phyloP scores from a whole-genome alignment of 2,113 vertebrate genomes.

The Peromyscus polionotus region DNA sequence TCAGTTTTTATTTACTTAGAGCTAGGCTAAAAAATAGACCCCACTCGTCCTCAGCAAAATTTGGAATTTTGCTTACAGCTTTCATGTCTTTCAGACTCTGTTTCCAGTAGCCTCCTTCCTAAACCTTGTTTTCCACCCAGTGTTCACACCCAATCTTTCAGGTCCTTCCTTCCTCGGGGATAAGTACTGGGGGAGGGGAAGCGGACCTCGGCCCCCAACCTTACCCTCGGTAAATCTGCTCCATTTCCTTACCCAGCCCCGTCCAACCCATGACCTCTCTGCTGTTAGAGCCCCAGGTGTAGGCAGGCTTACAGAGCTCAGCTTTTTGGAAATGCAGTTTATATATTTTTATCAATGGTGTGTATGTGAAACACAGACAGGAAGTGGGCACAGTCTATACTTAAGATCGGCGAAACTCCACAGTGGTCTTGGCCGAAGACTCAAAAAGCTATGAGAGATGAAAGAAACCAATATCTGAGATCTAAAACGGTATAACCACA shows the following conservation, averaged over 20 bases:
- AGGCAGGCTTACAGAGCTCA: neutral
- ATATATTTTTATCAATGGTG: neutral
- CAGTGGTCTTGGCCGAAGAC: neutral
- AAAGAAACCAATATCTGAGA: neutral
- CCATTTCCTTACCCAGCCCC: neutral
- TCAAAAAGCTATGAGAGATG: neutral
- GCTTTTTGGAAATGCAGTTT: neutral
- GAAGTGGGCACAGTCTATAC: neutral
- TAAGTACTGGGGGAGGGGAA: neutral
- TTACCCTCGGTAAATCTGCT: no score
- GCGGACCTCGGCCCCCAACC: neutral
- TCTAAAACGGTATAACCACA: neutral
- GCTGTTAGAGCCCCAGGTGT: neutral
- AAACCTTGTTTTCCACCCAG: neutral
- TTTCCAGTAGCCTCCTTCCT: neutral
- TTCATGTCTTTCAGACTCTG: neutral
- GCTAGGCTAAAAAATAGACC: neutral
- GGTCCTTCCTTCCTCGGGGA: neutral
- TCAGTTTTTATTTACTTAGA: neutral
- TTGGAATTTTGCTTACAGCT: neutral
- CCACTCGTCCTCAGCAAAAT: neutral
- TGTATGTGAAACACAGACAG: neutral
- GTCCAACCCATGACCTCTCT: rapidly evolving
- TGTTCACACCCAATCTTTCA: neutral
- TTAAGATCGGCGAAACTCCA: neutral